A percentile compares a stretch with the other conserved stretches of the same genome.
These are phyloP conservation scores for Brachyhypopomus gauderio DNA, from an alignment of 2,113 vertebrate genomes.

Conservation along the genomic window DNA sequence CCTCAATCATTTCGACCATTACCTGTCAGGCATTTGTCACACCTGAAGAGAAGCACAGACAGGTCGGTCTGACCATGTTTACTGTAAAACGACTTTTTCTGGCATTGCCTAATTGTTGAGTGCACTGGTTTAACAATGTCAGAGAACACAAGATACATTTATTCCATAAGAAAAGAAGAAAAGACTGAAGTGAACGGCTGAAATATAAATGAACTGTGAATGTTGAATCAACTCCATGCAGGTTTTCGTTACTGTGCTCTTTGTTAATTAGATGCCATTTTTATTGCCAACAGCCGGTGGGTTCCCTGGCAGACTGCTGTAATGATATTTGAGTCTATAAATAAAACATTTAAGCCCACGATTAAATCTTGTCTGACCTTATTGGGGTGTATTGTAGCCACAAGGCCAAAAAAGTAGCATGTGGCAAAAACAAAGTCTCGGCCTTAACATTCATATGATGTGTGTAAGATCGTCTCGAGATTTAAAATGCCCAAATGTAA, in stretches of 20 bases:
- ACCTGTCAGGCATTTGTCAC: background rate
- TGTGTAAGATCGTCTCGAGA: slow-evolving; percentile 20
- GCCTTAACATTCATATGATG: slow-evolving; percentile 21
- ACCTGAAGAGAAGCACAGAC: background rate
- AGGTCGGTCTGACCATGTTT: background rate
- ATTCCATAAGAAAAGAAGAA: slow-evolving; percentile 37
- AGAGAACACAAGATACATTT: slow-evolving; percentile 18
- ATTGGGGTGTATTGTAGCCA: slow-evolving; percentile 47
- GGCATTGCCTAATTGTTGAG: background rate
- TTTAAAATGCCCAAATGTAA: background rate
- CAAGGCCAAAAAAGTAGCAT: slow-evolving; percentile 24
- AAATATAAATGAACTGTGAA: slow-evolving; percentile 49
- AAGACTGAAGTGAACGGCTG: slow-evolving; percentile 43
- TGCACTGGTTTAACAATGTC: background rate
- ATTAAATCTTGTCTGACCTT: slow-evolving; percentile 56
- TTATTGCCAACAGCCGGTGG: slow-evolving; percentile 52
- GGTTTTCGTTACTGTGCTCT: slow-evolving; percentile 47
- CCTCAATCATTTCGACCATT: too few species aligned
- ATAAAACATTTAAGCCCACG: slow-evolving; percentile 60
- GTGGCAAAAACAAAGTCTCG: background rate
- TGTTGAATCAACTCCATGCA: slow-evolving; percentile 41
- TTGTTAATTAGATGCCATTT: slow-evolving; percentile 59
- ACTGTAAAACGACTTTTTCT: background rate
- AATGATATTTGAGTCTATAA: slow-evolving; percentile 61
- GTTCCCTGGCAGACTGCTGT: slow-evolving; percentile 51